These are phyloP conservation scores for Hydractinia echinata DNA, from an alignment of 30 jellyfish, hydroid and myxozoan genomes.

Conservation along the genomic window DNA sequence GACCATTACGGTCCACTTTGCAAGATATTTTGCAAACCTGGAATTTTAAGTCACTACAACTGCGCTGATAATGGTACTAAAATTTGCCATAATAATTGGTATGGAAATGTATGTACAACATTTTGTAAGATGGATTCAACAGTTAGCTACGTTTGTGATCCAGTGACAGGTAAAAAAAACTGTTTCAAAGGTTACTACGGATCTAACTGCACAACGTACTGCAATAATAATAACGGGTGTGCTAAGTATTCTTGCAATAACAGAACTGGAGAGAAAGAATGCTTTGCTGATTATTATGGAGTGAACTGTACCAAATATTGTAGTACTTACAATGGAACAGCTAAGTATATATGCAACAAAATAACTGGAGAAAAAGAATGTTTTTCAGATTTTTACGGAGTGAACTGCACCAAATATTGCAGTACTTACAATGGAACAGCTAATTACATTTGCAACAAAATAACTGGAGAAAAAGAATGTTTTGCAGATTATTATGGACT, in stretches of 20 bases:
- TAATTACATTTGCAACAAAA: not conserved
- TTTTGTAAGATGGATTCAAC: not conserved
- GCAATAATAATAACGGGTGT: not conserved
- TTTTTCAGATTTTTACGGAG: not conserved
- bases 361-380: slow-evolving; percentile 7
- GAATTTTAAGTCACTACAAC: not conserved
- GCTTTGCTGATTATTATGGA: not conserved
- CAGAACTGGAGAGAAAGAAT: not conserved
- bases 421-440: not conserved
- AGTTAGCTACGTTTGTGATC: not conserved
- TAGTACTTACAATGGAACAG: not conserved
- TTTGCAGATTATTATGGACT: not conserved
- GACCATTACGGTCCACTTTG: no score
- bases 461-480: slow-evolving; percentile 5
- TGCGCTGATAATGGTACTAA: not conserved
- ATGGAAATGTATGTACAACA: not conserved
- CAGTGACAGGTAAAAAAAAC: not conserved
- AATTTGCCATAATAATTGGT: not conserved
- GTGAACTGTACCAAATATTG: not conserved
- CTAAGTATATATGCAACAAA: not conserved
- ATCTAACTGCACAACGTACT: not conserved
- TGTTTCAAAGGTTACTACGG: slow-evolving; percentile 1
- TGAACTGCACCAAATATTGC: not conserved
- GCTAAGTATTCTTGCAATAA: not conserved
- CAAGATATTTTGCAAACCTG: no score